Evolutionary conservation across 2,797 vertebrate species (phyloP), one percentile per base, ranked within the genome.

Genomic region (Aeoliscus strigatus): DNA sequence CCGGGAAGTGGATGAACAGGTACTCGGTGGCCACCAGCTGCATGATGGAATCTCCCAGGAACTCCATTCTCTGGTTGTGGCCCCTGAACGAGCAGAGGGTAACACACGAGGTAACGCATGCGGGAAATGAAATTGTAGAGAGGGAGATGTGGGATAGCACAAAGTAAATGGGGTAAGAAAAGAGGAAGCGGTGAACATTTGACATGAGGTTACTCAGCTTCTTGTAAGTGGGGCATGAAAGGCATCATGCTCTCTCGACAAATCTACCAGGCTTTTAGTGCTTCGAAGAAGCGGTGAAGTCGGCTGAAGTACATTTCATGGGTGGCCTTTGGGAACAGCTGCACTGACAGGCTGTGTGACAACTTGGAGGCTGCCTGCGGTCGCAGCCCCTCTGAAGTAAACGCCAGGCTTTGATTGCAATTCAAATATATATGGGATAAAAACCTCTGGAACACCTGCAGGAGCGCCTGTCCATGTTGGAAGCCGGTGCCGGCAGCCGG

Each of bases 61-160:
- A 99, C 89, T 99, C 94, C 96, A 98, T 99, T 74, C 95, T 91
- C 87, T 99, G 96, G 80, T 99, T 99, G 76, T 99, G 96, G 59
- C 96, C 96, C 70, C 95, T 98, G 73, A 11, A 78, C 6, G n/a
- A 16, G 8, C 29, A 2, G 24, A 9, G 31, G 8, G 4, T n/a
- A 25, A 14, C 12, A 36, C 4, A 51, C n/a, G n/a, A 39, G 48
- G 77, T 27, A 16, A 34, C 3, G 32, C 21, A 23, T 8, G 4
- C 6, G 11, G 4, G 33, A 11, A 29, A 28, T 21, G 1, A 13
- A 50, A 41, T 6, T 11, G 11, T 15, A 25, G 18, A 11, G 14
- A 14, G 35, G 25, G n/a, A 14, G 9, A 27, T 11, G 13, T 13
- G 14, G 35, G 17, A 40, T 26, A 17, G 26, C 9, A 33, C 5